Evolutionary conservation across 2,888 invertebrate genomes (phyloP).

Genomic region (Capitulum mitella): DNA sequence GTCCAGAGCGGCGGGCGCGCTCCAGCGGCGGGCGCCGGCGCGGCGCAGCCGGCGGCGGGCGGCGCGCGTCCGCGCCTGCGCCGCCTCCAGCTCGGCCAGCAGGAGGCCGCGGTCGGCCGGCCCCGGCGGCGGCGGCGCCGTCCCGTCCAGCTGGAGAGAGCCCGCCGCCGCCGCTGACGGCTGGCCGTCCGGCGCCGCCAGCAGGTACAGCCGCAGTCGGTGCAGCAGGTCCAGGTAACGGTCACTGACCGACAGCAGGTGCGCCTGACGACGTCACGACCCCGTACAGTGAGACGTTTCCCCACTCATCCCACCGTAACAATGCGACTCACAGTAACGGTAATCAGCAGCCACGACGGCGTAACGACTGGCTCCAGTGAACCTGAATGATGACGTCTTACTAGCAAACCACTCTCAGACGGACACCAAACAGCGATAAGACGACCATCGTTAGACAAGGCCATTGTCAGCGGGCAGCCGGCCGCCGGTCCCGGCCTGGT

Average conservation of each 20-base stretch:
- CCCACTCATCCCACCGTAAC: no score
- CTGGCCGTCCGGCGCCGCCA: constrained; percentile 5
- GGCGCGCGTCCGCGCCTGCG: neutral
- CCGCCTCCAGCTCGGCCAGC: neutral
- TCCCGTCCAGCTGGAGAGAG: neutral
- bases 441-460: no score
- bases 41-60: neutral
- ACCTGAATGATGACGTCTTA: no score
- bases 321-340: no score
- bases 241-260: neutral
- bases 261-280: neutral
- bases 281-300: no score
- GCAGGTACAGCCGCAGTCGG: neutral
- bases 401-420: no score
- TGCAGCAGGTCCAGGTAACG: neutral
- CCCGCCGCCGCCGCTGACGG: neutral
- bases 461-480: no score
- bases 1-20: neutral
- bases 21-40: neutral
- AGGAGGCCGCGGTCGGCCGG: neutral
- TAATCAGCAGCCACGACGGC: no score
- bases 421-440: no score
- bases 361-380: no score
- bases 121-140: neutral
- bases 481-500: no score